Conservation (phyloP, 35 echinoderm and acorn worm species). For the Amphiura filiformis region DNA sequence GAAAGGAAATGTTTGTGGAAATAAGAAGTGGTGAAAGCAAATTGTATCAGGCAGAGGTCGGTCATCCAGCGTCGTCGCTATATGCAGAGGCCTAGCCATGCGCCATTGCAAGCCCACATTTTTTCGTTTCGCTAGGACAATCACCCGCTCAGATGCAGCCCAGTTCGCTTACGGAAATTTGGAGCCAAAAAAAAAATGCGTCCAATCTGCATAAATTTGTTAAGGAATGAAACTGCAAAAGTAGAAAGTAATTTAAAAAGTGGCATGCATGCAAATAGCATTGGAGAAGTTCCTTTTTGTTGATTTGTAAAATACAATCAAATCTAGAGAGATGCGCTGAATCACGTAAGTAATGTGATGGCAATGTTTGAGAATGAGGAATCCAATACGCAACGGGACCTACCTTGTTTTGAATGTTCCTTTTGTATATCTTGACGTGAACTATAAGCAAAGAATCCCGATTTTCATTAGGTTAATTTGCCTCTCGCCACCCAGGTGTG, state of each 20-base stretch:
- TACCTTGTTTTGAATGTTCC: too few species aligned
- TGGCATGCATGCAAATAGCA: background rate
- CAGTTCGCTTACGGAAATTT: background rate
- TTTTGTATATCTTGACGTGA: too few species aligned
- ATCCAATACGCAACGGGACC: too few species aligned
- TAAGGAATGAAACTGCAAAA: background rate
- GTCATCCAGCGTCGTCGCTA: background rate
- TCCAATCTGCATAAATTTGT: conserved; percentile 3
- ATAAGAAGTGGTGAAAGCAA: background rate
- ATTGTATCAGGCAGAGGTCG: background rate
- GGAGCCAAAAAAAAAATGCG: background rate
- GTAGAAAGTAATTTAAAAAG: background rate
- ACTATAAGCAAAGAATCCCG: too few species aligned
- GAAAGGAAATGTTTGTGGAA: background rate
- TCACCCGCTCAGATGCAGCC: background rate
- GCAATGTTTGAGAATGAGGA: too few species aligned
- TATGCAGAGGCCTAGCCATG: too few species aligned
- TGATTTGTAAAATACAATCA: background rate
- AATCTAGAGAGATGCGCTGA: background rate
- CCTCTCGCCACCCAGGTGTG: too few species aligned
- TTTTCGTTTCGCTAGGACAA: too few species aligned
- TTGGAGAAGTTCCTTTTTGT: background rate
- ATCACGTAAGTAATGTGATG: background rate
- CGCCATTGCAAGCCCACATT: too few species aligned
- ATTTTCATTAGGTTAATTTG: too few species aligned